These are phyloP conservation scores for Alouatta palliata DNA, from an alignment of 2,113 vertebrate species.

Conservation along the genomic window DNA sequence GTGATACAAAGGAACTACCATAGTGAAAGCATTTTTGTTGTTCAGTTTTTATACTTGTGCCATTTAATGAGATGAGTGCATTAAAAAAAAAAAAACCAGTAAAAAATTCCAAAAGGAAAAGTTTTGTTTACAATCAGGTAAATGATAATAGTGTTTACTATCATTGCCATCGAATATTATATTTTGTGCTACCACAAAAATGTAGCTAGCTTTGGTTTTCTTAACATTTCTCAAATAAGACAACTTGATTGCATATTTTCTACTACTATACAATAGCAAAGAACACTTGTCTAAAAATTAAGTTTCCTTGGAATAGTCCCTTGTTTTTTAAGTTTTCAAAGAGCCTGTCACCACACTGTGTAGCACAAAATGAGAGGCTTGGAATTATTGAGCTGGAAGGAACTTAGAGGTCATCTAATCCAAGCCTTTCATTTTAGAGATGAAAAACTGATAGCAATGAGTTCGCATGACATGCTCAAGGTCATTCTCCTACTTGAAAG, in stretches of 20 bases:
- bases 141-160: neutral
- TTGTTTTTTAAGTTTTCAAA: conserved; percentile 22
- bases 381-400: neutral
- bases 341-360: neutral
- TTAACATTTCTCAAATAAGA: conserved; percentile 6
- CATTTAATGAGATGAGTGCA: neutral
- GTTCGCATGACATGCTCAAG: neutral
- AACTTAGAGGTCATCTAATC: neutral
- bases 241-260: neutral
- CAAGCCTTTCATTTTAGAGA: neutral
- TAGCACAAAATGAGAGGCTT: neutral
- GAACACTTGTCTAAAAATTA: neutral
- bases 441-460: neutral
- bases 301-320: neutral
- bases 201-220: neutral
- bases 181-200: neutral
- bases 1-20: neutral
- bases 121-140: neutral
- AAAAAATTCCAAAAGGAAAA: neutral
- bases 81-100: neutral
- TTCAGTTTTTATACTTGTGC: neutral
- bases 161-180: neutral
- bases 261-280: neutral
- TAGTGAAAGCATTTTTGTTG: neutral
- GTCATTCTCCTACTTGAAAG: neutral